Conservation (phyloP, 1,140 invertebrate species). For the Scaptomyza pallida region DNA sequence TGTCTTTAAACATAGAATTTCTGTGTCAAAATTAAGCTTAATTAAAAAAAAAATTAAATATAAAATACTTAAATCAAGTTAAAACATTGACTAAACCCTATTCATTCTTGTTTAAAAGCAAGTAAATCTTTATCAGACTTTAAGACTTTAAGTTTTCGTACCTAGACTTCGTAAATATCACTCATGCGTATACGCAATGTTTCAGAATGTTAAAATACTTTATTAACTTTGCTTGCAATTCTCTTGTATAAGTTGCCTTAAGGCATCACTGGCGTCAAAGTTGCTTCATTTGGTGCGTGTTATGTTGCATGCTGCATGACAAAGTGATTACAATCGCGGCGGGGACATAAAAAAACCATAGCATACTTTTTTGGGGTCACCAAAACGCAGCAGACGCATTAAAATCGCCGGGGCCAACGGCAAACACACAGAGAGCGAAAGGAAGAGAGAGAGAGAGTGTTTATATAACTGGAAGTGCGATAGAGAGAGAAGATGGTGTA, state of each 20-base stretch:
- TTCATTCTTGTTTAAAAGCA: too few species aligned
- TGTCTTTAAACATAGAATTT: too few species aligned
- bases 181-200: not conserved
- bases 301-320: constrained; percentile 29
- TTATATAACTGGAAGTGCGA: too few species aligned
- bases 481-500: not conserved
- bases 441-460: constrained; percentile 6
- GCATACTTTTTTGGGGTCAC: constrained; percentile 31
- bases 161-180: too few species aligned
- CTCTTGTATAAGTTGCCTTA: not conserved
- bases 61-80: too few species aligned
- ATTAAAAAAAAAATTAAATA: too few species aligned
- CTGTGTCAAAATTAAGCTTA: too few species aligned
- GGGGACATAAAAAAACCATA: constrained; percentile 11
- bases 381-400: constrained; percentile 44
- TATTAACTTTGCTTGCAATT: not conserved
- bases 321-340: constrained; percentile 33
- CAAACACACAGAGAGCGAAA: constrained; percentile 1
- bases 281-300: constrained; percentile 27
- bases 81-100: too few species aligned
- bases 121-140: too few species aligned
- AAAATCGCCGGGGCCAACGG: constrained; percentile 28
- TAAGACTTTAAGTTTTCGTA: too few species aligned
- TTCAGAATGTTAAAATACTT: not conserved
- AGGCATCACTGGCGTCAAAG: constrained; percentile 6